Evolutionary conservation across 1,140 invertebrate genomes (phyloP), one percentile per base, ranked within the genome.

Genomic region (Bombus ignitus): DNA sequence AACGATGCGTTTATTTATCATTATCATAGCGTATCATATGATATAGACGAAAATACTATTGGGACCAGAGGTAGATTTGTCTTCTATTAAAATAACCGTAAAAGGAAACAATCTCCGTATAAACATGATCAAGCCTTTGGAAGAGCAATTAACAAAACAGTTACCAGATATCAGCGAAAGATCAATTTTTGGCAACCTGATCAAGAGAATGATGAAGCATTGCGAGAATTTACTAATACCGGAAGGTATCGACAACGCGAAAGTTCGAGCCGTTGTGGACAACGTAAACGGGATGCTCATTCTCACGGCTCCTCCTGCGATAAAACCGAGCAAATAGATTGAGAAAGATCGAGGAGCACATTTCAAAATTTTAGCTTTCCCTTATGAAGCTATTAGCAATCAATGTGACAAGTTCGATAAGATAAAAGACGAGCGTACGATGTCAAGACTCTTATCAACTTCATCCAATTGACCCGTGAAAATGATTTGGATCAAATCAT

Each of bases 211-310:
- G 2, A 70, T 83, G 42, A 91, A 84, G 28, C 83, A 91, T 47
- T 81, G 71, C 4, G 91, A 91, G n/a, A 91, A 91, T 82, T 84
- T 91, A 66, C 75, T 89, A 12, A 88, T 91, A 75, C 91, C 91
- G 0, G 83, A 88, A 25, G 79, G 53, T 32, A 88, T 89, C 18
- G 87, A 91, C 22, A 87, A 73, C 22, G 91, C 89, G 39, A 83
- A 91, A 81, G 76, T 91, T 37, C 88, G 91, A 10, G 91, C 91
- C 0, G 81, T 88, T 1, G 80, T 91, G 28, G 89, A 91, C 22
- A 91, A 85, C 18, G 89, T 88, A 53, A 53, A 90, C 13, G 80
- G 89, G 62, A 82, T 85, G 62, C 89, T 91, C n/a, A 77, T 91
- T 9, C 79, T 91, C 25, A 91, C 88, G 10, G 91, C 85, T 12